Evolutionary conservation across 2,888 invertebrate species (phyloP).

Genomic region (Scaptomyza caliginosa): DNA sequence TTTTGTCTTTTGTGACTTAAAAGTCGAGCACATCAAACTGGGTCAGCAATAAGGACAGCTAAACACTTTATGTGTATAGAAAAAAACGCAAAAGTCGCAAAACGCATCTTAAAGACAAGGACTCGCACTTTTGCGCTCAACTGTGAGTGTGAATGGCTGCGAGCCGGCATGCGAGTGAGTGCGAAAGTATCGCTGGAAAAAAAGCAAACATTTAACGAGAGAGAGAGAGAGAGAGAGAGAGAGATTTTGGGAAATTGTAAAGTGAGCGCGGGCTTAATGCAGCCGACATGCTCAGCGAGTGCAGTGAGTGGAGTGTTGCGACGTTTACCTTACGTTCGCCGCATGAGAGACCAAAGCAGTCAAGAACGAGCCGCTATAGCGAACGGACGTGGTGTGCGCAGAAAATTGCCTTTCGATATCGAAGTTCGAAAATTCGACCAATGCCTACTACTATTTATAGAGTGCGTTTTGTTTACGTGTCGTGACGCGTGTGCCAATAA

Average conservation of each 20-base stretch:
- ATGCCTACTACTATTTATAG: constrained; percentile 63
- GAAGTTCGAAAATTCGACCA: constrained; percentile 26
- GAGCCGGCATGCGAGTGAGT: constrained; percentile 19
- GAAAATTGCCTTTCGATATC: constrained; percentile 3
- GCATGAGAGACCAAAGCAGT: constrained; percentile 53
- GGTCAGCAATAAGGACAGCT: constrained; percentile 56
- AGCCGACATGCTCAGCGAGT: constrained; percentile 31
- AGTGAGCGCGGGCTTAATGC: constrained; percentile 24
- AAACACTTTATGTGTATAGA: constrained; percentile 32
- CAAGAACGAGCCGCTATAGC: constrained; percentile 61
- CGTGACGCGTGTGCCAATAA: constrained; percentile 57
- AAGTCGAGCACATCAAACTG: constrained; percentile 49
- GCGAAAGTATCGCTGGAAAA: constrained; percentile 30
- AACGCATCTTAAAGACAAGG: constrained; percentile 54
- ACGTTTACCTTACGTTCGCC: constrained; percentile 33
- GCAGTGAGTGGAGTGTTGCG: constrained; percentile 28
- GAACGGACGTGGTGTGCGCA: constrained; percentile 62
- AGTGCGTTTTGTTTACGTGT: constrained; percentile 63
- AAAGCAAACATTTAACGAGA: neutral
- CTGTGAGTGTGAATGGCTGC: constrained; percentile 4
- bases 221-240: constrained; percentile 7
- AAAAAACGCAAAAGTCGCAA: constrained; percentile 43
- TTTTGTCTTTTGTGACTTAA: constrained; percentile 39
- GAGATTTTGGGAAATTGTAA: neutral
- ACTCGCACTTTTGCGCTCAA: constrained; percentile 31